phyloP scores from a whole-genome alignment of 2,113 vertebrate genomes.

The Rhinogobius similis region DNA sequence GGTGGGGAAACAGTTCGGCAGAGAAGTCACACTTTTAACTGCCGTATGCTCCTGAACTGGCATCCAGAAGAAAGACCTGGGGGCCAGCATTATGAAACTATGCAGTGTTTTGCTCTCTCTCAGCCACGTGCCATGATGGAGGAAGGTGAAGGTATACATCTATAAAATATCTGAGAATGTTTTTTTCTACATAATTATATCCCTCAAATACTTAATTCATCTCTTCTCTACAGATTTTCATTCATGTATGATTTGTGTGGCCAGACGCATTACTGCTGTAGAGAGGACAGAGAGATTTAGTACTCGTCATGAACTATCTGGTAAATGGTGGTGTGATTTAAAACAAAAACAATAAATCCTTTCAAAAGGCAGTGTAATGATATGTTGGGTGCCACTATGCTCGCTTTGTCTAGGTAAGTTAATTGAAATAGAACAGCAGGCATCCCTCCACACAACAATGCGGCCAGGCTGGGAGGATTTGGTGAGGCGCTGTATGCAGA shows the following conservation, averaged over 20 bases:
- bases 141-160: slow-evolving; percentile 91
- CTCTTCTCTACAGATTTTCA: slow-evolving; percentile 85
- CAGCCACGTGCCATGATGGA: slow-evolving; percentile 98
- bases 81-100: slow-evolving; percentile 90
- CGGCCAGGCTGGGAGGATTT: slow-evolving; percentile 94
- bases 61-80: slow-evolving; percentile 81
- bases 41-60: slow-evolving; percentile 91
- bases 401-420: slow-evolving; percentile 85
- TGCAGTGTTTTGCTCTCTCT: slow-evolving; percentile 98
- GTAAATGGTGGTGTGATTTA: slow-evolving; percentile 72
- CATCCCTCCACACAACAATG: slow-evolving; percentile 90
- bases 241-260: slow-evolving; percentile 99
- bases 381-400: background rate
- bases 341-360: background rate
- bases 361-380: background rate
- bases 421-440: slow-evolving; percentile 92
- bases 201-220: background rate
- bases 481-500: slow-evolving; percentile 93
- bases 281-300: slow-evolving; percentile 94
- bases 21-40: slow-evolving; percentile 97
- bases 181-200: background rate
- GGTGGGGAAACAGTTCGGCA: slow-evolving; percentile 87
- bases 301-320: slow-evolving; percentile 94
- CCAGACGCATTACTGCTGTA: slow-evolving; percentile 86
- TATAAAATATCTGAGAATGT: background rate